Evolutionary conservation across 2,113 vertebrate species (phyloP).

Genomic region (Ictidomys tridecemlineatus): DNA sequence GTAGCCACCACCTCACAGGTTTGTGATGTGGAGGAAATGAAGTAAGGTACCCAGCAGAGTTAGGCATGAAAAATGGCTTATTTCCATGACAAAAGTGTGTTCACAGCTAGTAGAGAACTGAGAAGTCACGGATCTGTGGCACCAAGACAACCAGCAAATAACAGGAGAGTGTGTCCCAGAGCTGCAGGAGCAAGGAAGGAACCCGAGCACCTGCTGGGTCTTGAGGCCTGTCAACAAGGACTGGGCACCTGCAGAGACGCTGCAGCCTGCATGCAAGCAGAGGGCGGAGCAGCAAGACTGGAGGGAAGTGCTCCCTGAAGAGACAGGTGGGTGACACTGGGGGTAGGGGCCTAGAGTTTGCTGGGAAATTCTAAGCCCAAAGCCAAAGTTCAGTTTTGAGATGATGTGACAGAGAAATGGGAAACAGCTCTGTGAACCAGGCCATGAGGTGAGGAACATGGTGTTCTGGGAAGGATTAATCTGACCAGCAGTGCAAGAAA

Average conservation of each 20-base stretch:
- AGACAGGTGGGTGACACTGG: not conserved
- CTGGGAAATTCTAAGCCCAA: not conserved
- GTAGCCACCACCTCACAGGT: not conserved
- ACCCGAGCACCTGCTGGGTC: not conserved
- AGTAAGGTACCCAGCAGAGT: not conserved
- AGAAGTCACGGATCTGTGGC: not conserved
- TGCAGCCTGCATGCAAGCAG: not conserved
- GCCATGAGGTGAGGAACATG: not conserved
- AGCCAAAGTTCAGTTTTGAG: not conserved
- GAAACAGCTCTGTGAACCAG: not conserved
- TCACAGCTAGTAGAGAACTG: not conserved
- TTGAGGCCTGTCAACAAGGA: not conserved
- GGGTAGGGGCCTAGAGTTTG: not conserved
- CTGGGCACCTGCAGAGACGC: not conserved
- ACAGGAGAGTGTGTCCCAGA: not conserved
- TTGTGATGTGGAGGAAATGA: not conserved
- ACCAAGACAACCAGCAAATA: not conserved
- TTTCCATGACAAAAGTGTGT: not conserved
- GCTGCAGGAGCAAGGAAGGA: not conserved
- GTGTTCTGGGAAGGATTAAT: not conserved
- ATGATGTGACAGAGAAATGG: not conserved
- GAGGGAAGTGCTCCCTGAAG: not conserved
- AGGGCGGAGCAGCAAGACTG: not conserved
- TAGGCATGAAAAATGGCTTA: not conserved
- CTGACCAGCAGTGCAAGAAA: not conserved